Evolutionary conservation across 2,888 invertebrate species (phyloP), one percentile per base, ranked within the genome.

Genomic region (Leuctra nigra): DNA sequence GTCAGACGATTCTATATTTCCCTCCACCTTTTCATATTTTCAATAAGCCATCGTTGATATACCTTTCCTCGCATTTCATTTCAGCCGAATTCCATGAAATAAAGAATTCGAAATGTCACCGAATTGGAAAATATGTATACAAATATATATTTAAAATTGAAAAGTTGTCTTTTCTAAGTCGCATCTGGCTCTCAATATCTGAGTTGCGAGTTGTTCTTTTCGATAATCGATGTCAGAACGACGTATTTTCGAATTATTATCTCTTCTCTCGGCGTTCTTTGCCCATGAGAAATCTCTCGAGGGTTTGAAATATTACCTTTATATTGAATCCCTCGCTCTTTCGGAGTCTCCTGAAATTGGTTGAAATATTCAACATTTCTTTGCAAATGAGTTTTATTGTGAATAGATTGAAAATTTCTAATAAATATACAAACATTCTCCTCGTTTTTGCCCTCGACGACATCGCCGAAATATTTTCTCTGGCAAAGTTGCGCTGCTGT

Each of bases 71-170:
- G n/a, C n/a, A n/a, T n/a, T n/a, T n/a, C n/a, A n/a, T n/a, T n/a
- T n/a, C n/a, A n/a, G n/a, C n/a, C n/a, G n/a, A n/a, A n/a, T n/a
- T n/a, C n/a, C n/a, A n/a, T n/a, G n/a, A n/a, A n/a, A n/a, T n/a
- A 29, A 29, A 29, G 29, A 29, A 29, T 7, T 6, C 6, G 11
- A 29, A 7, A 29, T 20, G 44, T 44, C 44, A 23, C 23, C 23
- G 4, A 20, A 44, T 44, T 44, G 44, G 44, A 44, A 44, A 44
- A 44, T 44, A 20, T 44, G 20, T n/a, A n/a, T n/a, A n/a, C n/a
- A n/a, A n/a, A n/a, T n/a, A n/a, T 44, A 44, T 44, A 44, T 44
- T 44, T 20, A 23, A 44, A 20, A 44, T 44, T 44, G 44, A 20
- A 44, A 44, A 22, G n/a, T 44, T 44, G 20, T 44, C n/a, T n/a